Base-by-base conservation (phyloP, 2,797 vertebrate genomes). In the Phylloscopus collybita region DNA sequence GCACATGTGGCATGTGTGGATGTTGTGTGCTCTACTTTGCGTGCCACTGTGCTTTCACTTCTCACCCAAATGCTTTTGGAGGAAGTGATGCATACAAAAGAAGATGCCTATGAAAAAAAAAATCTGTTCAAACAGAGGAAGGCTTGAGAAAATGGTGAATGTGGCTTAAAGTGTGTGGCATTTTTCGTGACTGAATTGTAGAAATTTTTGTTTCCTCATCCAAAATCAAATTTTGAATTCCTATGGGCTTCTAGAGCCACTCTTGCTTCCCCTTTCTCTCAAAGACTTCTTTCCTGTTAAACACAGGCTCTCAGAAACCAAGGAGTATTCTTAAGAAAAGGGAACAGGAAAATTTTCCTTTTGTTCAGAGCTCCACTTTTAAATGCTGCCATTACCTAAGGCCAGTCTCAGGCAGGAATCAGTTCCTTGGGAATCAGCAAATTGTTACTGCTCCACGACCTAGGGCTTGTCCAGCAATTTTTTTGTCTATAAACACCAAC, bases 121-220 rank as follows among this genome's bases (percentile, higher is more conserved):
- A 17, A 34, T 44, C 32, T 62, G 8, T 74, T 57, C 50, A 64
- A 73, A 83, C 5, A 38, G 36, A 84, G 30, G 45, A 75, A 90
- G 70, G 27, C 22, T 73, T 67, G 42, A 82, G 60, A 53, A 73
- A 86, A 61, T 21, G n/a, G 10, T n/a, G 23, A 61, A 42, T 16
- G 19, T 57, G 44, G 45, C 21, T 93, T 76, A 21, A 72, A 59
- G 19, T 44, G 50, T 80, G 57, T 61, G 32, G 51, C 0, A 1
- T 36, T 32, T 92, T 91, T 82, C 14, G 0, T 95, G 82, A 93
- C 90, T 80, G 51, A 66, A 88, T 76, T n/a, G 56, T 18, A 50
- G 81, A 92, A 92, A 66, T 36, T 73, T 15, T 60, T 27, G 16
- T 80, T 94, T 96, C 71, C 92, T 94, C 80, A 89, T 69, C 45